Evolutionary conservation across 2,113 vertebrate species (phyloP).

Genomic region (Phodopus roborovskii): DNA sequence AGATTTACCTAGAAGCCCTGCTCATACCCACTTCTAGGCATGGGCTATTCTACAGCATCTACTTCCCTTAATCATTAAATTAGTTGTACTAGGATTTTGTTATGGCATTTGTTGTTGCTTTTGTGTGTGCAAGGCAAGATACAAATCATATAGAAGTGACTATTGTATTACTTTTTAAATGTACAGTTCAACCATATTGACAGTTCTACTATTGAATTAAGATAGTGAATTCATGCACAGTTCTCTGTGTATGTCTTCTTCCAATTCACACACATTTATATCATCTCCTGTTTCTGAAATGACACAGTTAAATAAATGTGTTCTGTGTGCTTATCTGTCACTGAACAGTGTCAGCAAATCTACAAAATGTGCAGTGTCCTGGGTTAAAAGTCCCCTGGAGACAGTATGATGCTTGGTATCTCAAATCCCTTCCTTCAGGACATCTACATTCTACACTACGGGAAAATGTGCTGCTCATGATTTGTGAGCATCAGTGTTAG

Average conservation of each 20-base stretch:
- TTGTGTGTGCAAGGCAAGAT: neutral
- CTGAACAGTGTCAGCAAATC: neutral
- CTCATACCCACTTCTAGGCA: neutral
- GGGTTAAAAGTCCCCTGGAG: neutral
- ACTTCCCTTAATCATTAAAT: neutral
- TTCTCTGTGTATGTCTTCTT: neutral
- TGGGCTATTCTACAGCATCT: fast-evolving
- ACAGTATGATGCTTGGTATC: neutral
- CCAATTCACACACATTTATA: neutral
- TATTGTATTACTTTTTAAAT: neutral
- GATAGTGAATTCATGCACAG: neutral
- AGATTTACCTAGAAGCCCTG: fast-evolving
- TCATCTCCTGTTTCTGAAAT: neutral
- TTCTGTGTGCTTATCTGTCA: neutral
- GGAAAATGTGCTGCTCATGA: neutral
- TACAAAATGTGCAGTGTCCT: neutral
- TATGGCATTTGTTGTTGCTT: neutral
- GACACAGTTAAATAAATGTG: neutral
- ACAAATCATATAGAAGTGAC: neutral
- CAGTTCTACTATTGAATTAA: neutral
- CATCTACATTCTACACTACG: neutral
- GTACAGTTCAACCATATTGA: neutral
- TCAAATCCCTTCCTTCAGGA: neutral
- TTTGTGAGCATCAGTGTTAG: neutral
- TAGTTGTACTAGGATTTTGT: neutral